phyloP scores from a whole-genome alignment of 2,113 vertebrate genomes.

The Strigops habroptila region DNA sequence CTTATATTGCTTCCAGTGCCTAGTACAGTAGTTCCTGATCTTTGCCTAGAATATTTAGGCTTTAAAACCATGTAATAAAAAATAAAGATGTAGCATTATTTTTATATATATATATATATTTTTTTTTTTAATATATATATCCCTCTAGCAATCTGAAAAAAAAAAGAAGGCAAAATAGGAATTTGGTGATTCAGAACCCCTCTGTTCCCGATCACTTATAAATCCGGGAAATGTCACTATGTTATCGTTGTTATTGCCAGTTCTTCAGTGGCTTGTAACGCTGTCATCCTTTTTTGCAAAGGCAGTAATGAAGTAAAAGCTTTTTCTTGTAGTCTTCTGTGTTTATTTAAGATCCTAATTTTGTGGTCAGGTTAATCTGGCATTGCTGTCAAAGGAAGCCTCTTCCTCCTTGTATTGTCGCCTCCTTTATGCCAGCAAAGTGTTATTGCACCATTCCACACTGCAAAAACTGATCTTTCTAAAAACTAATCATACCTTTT shows the following conservation, averaged over 20 bases:
- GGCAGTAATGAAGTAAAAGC: neutral
- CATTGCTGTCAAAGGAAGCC: neutral
- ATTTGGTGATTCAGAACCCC: neutral
- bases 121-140: no score
- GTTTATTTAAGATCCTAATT: neutral
- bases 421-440: neutral
- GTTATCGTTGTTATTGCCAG: neutral
- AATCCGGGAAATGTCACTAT: neutral
- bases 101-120: no score
- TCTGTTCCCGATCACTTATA: neutral
- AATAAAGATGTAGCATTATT: neutral
- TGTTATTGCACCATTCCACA: neutral
- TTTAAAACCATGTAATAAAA: neutral
- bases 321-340: neutral
- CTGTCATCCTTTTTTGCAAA: neutral
- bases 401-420: neutral
- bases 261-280: neutral
- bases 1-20: neutral
- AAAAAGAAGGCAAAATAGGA: neutral
- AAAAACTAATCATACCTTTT: neutral
- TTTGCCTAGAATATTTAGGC: neutral
- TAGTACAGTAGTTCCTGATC: neutral
- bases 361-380: neutral
- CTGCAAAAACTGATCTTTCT: neutral
- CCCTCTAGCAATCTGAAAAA: neutral